Conservation (phyloP, 1,140 invertebrate species). For the Triops longicaudatus region DNA sequence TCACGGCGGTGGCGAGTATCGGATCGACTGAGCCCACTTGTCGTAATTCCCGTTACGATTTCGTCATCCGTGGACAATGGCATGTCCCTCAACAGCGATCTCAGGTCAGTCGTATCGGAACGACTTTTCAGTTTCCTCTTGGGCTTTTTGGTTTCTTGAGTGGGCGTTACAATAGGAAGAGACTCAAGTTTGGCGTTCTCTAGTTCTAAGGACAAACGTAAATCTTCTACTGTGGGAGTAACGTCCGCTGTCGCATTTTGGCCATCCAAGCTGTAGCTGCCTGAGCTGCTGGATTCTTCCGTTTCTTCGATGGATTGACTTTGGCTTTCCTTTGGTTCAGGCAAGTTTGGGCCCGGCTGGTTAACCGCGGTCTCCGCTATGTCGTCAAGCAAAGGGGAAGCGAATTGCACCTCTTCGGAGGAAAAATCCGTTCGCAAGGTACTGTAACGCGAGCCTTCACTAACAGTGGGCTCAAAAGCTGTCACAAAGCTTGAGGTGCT, state of each 20-base stretch:
- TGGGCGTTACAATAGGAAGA: not conserved
- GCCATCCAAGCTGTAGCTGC: conserved; percentile 43
- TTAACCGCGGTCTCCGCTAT: not conserved
- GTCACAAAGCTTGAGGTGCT: not conserved
- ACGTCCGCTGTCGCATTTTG: conserved; percentile 27
- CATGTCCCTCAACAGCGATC: not conserved
- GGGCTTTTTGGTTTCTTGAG: not conserved
- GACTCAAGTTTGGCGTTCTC: not conserved
- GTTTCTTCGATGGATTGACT: conserved; percentile 22
- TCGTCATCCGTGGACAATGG: not conserved
- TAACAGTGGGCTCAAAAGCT: conserved; percentile 14
- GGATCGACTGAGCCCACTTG: not conserved
- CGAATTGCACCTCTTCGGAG: conserved; percentile 19
- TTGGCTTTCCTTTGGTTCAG: conserved; percentile 9
- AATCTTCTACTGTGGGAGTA: conserved; percentile 5
- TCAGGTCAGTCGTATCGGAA: not conserved
- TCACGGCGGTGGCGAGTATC: not conserved
- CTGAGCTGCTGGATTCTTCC: conserved; percentile 46
- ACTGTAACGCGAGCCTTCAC: conserved; percentile 22
- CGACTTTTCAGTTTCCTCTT: not conserved
- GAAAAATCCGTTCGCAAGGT: conserved; percentile 23
- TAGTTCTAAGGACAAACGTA: not conserved
- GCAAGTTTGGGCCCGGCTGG: not conserved
- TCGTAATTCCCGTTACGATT: not conserved
- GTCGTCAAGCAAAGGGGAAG: conserved; percentile 21